Percentiles rank a stretch among this genome's conserved stretches.
These are phyloP conservation scores for Drosophila tristis DNA, from an alignment of 1,140 invertebrate species.

Conservation along the genomic window DNA sequence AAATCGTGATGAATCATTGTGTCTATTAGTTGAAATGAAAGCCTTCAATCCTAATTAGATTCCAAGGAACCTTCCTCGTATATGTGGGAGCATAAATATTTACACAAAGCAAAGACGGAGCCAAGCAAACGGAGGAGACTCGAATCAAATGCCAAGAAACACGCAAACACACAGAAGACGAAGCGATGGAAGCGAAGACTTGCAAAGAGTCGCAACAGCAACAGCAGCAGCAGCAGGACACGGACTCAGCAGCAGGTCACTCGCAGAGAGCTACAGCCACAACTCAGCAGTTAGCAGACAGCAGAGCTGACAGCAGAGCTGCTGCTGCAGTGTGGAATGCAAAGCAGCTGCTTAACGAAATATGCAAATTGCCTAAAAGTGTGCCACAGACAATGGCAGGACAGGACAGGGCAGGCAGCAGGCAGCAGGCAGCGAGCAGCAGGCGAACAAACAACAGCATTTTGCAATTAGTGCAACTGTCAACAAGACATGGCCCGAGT, in stretches of 20 bases:
- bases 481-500: conserved; percentile 53
- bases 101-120: conserved; percentile 1
- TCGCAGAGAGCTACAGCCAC: not conserved
- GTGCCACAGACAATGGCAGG: conserved; percentile 54
- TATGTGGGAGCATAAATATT: conserved; percentile 25
- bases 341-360: conserved; percentile 68
- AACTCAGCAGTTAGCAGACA: not conserved
- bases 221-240: not conserved
- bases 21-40: conserved; percentile 39
- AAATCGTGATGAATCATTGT: conserved; percentile 33
- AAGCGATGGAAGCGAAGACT: not conserved
- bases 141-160: too few relatives aligned
- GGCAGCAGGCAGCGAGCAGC: not conserved
- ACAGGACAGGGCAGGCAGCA: not conserved
- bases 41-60: conserved; percentile 37
- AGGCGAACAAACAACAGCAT: conserved; percentile 71
- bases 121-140: not conserved
- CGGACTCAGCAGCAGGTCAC: conserved; percentile 29
- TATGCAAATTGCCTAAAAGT: conserved; percentile 79
- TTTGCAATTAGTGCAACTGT: conserved; percentile 81
- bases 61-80: not conserved
- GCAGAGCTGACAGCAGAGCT: conserved; percentile 3
- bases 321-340: not conserved
- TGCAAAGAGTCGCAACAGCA: conserved; percentile 12
- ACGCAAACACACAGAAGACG: not conserved